Evolutionary conservation across 2,113 vertebrate species (phyloP).

Genomic region (Arvicanthis niloticus): DNA sequence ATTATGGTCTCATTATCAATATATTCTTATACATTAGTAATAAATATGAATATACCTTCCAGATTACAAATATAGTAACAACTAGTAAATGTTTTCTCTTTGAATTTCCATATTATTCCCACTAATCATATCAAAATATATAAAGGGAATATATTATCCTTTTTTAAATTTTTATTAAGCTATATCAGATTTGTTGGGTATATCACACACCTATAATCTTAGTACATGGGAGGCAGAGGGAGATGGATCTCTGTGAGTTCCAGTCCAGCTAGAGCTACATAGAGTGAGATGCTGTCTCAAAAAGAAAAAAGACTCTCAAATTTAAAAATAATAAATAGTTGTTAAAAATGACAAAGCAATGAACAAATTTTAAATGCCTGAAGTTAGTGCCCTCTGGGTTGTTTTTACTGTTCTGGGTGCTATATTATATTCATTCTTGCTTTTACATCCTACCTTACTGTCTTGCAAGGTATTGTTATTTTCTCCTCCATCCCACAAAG

Average conservation of each 20-base stretch:
- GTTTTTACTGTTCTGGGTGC: background rate
- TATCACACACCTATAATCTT: background rate
- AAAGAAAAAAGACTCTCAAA: background rate
- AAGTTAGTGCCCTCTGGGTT: background rate
- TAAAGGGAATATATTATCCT: background rate
- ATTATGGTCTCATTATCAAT: background rate
- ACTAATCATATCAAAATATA: conserved; percentile 32
- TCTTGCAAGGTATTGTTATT: background rate
- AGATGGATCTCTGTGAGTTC: background rate
- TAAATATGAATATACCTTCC: background rate
- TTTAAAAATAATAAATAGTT: conserved; percentile 3
- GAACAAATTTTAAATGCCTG: conserved; percentile 5
- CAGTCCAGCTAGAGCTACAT: background rate
- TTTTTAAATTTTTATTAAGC: conserved; percentile 33
- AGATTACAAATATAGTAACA: background rate
- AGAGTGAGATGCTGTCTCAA: background rate
- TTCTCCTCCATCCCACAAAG: background rate
- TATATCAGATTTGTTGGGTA: background rate
- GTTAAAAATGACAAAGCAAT: background rate
- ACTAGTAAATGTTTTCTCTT: conserved; percentile 12
- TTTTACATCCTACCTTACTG: background rate
- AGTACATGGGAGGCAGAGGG: background rate
- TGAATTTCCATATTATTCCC: background rate
- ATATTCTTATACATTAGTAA: conserved; percentile 17
- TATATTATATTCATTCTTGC: background rate